Conservation (phyloP, 2,113 vertebrate species). For the Brienomyrus brachyistius region DNA sequence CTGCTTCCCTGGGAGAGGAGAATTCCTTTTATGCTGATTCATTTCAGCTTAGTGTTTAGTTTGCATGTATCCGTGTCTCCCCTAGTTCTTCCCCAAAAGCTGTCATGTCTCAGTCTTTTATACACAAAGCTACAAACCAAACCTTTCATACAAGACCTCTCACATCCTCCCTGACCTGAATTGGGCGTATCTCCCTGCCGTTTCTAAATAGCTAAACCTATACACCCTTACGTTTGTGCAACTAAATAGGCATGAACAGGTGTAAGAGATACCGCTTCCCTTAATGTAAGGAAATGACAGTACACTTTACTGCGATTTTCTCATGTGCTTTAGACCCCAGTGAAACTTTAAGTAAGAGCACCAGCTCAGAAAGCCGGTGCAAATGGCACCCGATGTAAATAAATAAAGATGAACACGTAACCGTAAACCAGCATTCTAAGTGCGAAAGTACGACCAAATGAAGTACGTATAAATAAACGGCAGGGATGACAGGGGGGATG, state of each 20-base stretch:
- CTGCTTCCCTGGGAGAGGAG: background rate
- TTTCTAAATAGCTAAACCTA: background rate
- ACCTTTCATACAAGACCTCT: background rate
- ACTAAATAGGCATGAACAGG: constrained; percentile 37
- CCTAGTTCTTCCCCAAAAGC: background rate
- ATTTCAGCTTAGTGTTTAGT: background rate
- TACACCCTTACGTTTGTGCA: background rate
- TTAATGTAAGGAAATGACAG: constrained; percentile 65
- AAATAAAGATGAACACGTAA: background rate
- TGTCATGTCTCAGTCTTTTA: background rate
- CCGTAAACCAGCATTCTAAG: background rate
- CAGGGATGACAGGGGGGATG: background rate
- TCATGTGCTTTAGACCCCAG: background rate
- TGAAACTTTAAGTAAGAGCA: background rate
- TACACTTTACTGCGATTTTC: constrained; percentile 22
- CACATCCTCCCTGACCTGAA: background rate
- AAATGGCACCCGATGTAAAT: background rate
- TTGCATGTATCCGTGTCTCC: too few relatives aligned
- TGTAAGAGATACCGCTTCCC: constrained; percentile 36
- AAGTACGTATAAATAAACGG: background rate
- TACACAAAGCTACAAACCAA: background rate
- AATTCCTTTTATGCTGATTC: background rate
- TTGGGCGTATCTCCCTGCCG: background rate
- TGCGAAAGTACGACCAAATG: background rate
- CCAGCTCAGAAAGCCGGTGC: background rate